phyloP scores from a whole-genome alignment of 2,888 invertebrate genomes.

The Sesamia inferens region DNA sequence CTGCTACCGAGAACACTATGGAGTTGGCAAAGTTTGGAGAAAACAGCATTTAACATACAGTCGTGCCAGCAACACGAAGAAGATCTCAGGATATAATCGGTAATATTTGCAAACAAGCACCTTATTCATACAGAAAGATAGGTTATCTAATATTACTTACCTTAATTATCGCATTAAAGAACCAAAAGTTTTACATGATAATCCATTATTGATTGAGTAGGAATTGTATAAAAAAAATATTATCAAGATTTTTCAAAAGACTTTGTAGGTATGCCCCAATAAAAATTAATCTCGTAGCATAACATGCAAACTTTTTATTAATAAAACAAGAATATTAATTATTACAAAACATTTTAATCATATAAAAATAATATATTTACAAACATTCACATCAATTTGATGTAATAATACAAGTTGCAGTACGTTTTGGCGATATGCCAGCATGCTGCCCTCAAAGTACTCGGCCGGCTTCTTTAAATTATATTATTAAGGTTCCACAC shows the following conservation, averaged over 20 bases:
- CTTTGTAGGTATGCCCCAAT: background rate
- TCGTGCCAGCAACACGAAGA: too few relatives aligned
- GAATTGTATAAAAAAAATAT: background rate
- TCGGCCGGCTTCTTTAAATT: constrained; percentile 56
- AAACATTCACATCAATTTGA: constrained; percentile 89
- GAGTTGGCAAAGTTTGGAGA: too few relatives aligned
- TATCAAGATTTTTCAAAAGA: background rate
- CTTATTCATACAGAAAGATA: background rate
- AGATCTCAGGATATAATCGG: background rate
- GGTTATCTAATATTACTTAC: background rate
- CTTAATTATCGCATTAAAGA: background rate
- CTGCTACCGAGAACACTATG: too few relatives aligned
- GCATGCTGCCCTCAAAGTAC: constrained; percentile 64
- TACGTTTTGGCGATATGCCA: constrained; percentile 77
- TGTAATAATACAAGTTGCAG: constrained; percentile 80
- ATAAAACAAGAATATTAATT: constrained; percentile 64
- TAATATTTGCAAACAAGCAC: background rate
- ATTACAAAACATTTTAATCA: constrained; percentile 81
- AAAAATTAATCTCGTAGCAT: background rate
- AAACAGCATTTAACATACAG: too few relatives aligned
- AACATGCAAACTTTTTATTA: constrained; percentile 10
- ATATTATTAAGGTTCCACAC: constrained; percentile 25
- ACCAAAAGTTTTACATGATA: background rate
- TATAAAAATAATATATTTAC: constrained; percentile 89
- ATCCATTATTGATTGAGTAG: background rate